A percentile compares a stretch with the other conserved stretches of the same genome.
Evolutionary conservation across 2,888 invertebrate genomes (phyloP).

Genomic region (Harpalus rubripes): DNA sequence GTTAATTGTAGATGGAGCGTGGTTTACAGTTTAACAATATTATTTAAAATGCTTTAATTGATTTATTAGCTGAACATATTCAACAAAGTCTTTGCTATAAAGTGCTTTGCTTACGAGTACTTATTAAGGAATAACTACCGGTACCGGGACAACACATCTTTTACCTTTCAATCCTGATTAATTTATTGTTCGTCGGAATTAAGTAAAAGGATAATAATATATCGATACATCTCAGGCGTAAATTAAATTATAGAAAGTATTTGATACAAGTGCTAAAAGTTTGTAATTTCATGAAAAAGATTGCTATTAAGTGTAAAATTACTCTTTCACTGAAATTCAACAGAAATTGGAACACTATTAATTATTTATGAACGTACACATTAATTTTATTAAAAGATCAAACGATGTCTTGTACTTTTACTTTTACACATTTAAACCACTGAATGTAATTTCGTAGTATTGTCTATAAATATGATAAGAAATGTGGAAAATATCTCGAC

Average conservation of each 20-base stretch:
- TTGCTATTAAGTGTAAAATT: not conserved
- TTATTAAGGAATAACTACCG: not conserved
- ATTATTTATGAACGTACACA: no score
- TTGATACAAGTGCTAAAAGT: not conserved
- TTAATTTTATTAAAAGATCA: no score
- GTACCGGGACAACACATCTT: not conserved
- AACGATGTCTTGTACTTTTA: no score
- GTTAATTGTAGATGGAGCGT: not conserved
- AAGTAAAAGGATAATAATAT: not conserved
- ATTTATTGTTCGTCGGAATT: not conserved
- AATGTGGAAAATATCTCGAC: no score
- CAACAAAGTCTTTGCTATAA: not conserved
- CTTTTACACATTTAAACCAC: no score
- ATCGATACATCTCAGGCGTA: not conserved
- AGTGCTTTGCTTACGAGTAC: not conserved
- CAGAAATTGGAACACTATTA: not conserved
- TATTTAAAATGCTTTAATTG: not conserved
- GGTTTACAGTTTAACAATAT: not conserved
- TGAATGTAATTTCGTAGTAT: no score
- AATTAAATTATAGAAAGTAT: conserved; percentile 7
- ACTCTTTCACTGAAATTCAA: not conserved
- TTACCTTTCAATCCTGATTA: not conserved
- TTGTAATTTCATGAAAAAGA: not conserved
- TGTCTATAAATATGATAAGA: no score
- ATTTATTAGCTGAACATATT: not conserved